These are phyloP conservation scores for Coptodon bakossiorum DNA, from an alignment of 2,113 vertebrate species.

Conservation along the genomic window DNA sequence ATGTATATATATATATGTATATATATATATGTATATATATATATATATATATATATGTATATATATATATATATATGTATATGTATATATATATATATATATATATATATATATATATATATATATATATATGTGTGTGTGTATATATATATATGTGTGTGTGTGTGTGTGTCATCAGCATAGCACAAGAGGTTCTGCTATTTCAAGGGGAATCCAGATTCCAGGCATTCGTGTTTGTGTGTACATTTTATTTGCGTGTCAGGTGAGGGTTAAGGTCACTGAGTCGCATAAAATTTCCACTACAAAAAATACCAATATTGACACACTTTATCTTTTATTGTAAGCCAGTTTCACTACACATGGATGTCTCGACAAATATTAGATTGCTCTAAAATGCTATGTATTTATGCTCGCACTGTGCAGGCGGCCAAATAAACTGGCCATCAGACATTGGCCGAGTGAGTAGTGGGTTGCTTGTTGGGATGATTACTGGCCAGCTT, in stretches of 20 bases:
- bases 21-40: too few relatives aligned
- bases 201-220: constrained; percentile 51
- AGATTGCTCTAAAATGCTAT: neutral
- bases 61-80: too few relatives aligned
- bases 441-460: neutral
- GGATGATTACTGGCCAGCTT: neutral
- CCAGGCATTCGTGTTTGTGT: neutral
- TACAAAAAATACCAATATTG: neutral
- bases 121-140: too few relatives aligned
- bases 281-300: neutral
- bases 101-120: too few relatives aligned
- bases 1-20: too few relatives aligned
- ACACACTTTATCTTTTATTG: neutral
- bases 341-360: neutral
- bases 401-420: neutral
- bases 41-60: too few relatives aligned
- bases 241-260: neutral
- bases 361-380: neutral
- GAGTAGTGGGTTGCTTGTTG: neutral
- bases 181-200: constrained; percentile 32
- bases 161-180: constrained; percentile 7
- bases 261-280: constrained; percentile 6
- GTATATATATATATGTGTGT: neutral
- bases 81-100: too few relatives aligned
- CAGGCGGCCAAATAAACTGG: neutral